A percentile compares a stretch with the other conserved stretches of the same genome.
Conservation (phyloP, 1,140 invertebrate species). For the Nomia melanderi region DNA sequence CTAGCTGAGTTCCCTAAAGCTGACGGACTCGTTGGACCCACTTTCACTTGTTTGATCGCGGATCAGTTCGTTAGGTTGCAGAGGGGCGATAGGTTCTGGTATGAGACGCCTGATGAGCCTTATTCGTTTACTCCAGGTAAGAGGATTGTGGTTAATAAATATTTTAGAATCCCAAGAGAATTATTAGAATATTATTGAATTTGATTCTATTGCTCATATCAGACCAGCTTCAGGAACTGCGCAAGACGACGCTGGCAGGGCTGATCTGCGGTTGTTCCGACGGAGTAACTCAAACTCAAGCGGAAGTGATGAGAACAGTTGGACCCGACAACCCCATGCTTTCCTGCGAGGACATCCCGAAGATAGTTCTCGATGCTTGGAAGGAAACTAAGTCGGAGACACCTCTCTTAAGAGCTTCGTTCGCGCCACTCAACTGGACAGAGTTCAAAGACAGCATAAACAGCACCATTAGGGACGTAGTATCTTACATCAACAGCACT, state of each 20-base stretch:
- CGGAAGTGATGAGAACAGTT: slow-evolving; percentile 87
- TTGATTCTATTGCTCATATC: slow-evolving; percentile 56
- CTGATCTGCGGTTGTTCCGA: slow-evolving; percentile 96
- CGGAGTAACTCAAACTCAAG: slow-evolving; percentile 87
- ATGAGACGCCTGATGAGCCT: slow-evolving; percentile 86
- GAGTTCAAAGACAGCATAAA: slow-evolving; percentile 52
- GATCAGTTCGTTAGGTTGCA: slow-evolving; percentile 92
- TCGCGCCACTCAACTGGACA: slow-evolving; percentile 34
- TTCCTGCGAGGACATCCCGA: slow-evolving; percentile 83
- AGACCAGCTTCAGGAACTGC: slow-evolving; percentile 93
- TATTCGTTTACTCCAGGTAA: slow-evolving; percentile 87
- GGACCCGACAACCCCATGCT: slow-evolving; percentile 83
- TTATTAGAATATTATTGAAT: too few species aligned
- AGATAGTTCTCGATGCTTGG: slow-evolving; percentile 84
- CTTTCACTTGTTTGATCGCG: slow-evolving; percentile 91
- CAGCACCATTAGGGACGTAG: slow-evolving; percentile 29
- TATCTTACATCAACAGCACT: slow-evolving; percentile 32
- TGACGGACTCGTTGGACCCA: slow-evolving; percentile 89
- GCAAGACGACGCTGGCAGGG: slow-evolving; percentile 90
- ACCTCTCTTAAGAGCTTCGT: slow-evolving; percentile 3
- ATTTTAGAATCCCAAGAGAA: background rate
- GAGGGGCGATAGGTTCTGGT: slow-evolving; percentile 92
- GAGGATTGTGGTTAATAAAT: background rate
- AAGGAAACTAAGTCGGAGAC: slow-evolving; percentile 69
- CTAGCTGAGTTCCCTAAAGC: slow-evolving; percentile 87